phyloP scores from a whole-genome alignment of 2,113 vertebrate species.

The Sorex fumeus region DNA sequence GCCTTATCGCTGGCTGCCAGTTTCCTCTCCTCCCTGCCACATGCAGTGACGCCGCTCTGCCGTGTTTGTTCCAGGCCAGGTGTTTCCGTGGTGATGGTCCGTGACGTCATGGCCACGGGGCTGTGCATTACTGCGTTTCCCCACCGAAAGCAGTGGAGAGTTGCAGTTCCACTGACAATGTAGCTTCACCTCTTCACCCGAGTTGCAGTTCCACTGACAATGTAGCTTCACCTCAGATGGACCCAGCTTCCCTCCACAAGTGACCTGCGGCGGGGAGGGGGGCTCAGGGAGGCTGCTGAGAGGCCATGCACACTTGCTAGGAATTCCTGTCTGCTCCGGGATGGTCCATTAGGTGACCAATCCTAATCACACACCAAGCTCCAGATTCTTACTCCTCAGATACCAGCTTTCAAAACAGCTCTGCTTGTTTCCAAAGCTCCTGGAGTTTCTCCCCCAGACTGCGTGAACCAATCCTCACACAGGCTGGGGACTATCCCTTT shows the following conservation, averaged over 20 bases:
- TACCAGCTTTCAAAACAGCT: background rate
- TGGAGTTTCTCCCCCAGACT: background rate
- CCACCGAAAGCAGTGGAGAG: conserved; percentile 32
- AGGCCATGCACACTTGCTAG: background rate
- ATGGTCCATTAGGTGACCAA: conserved; percentile 21
- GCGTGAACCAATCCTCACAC: background rate
- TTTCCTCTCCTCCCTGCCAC: conserved; percentile 78
- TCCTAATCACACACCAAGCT: background rate
- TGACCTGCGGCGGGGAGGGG: background rate
- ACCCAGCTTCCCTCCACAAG: conserved; percentile 48
- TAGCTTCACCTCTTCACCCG: background rate
- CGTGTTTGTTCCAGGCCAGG: conserved; percentile 81
- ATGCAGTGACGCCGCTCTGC: conserved; percentile 71
- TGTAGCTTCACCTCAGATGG: background rate
- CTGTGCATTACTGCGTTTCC: conserved; percentile 54
- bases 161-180: conserved; percentile 16
- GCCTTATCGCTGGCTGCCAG: conserved; percentile 81
- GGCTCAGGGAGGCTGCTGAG: background rate
- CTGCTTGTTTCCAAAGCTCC: background rate
- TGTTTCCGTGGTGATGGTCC: conserved; percentile 83
- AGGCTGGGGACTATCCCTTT: background rate
- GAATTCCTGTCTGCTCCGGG: background rate
- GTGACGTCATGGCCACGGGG: conserved; percentile 80
- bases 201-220: too few species aligned
- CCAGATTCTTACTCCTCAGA: background rate